Evolutionary conservation across 2,113 vertebrate genomes (phyloP), one percentile per base, ranked within the genome.

Genomic region (Pterocles burchelli): DNA sequence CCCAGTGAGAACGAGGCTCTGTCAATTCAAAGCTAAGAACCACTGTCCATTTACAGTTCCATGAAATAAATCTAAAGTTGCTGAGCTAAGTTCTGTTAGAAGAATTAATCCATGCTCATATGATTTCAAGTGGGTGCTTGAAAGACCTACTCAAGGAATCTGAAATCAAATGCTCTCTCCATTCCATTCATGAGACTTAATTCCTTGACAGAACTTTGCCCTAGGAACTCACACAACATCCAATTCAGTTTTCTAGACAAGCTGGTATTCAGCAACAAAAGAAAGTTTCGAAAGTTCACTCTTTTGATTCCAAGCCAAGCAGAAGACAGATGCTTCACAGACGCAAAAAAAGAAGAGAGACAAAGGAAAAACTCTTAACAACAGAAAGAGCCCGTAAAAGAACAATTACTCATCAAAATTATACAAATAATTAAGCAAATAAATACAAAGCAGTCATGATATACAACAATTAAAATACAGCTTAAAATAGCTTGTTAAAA

Each of bases 401-500:
- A 93, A 84, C 1, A 28, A 87, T 55, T 84, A 75, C 61, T 95
- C 73, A 89, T 66, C 28, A 78, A 74, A 93, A 82, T 62, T 4
- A 91, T 68, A 57, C 16, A 87, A 93, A 54, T 75, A 91, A 94
- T 89, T 72, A 93, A 94, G 22, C 22, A 90, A 86, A 88, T 62
- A 93, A 89, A 95, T 85, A 85, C 19, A 85, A 93, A 85, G 22
- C 7, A 26, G 19, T 62, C 25, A 24, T n/a, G 54, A 82, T 28
- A 75, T 13, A 46, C 5, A 87, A 75, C 20, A 82, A 62, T 81
- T 84, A 91, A 90, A 94, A 91, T 45, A 75, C 6, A 72, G n/a
- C 70, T 90, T 74, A 88, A 94, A 96, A 94, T 74, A 94, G 45
- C 36, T 61, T 88, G 57, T 24, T 61, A 92, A 91, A 91, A 79